Evolutionary conservation across 2,888 invertebrate species (phyloP).

Genomic region (Polydrusus tereticollis): DNA sequence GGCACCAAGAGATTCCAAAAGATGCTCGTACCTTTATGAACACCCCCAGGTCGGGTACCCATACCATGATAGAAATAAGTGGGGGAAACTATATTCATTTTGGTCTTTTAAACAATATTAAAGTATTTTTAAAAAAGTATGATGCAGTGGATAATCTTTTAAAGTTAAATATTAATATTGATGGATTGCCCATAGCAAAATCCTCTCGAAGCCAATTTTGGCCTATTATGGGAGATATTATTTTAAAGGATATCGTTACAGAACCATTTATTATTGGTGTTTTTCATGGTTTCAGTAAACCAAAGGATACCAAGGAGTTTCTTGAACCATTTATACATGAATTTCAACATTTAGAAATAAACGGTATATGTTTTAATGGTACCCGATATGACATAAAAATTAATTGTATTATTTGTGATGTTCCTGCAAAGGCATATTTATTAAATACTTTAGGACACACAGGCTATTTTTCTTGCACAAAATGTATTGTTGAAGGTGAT

Average conservation of each 20-base stretch:
- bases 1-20: background rate
- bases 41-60: background rate
- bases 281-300: conserved; percentile 35
- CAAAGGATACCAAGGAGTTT: conserved; percentile 27
- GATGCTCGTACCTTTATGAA: background rate
- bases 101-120: background rate
- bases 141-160: background rate
- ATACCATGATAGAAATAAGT: background rate
- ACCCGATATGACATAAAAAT: conserved; percentile 18
- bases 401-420: conserved; percentile 35
- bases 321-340: conserved; percentile 37
- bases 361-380: conserved; percentile 33
- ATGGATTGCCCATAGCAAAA: conserved; percentile 5
- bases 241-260: background rate
- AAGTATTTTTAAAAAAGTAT: background rate
- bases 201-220: conserved; percentile 5
- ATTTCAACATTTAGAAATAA: conserved; percentile 17
- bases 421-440: conserved; percentile 32
- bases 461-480: conserved; percentile 38
- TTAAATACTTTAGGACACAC: conserved; percentile 34
- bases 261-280: conserved; percentile 32
- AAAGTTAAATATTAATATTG: background rate
- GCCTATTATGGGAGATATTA: background rate
- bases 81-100: background rate
- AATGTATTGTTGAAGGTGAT: conserved; percentile 32